A percentile compares a stretch with the other conserved stretches of the same genome.
Conservation (phyloP, 1,140 invertebrate genomes). For the Scylla paramamosain region DNA sequence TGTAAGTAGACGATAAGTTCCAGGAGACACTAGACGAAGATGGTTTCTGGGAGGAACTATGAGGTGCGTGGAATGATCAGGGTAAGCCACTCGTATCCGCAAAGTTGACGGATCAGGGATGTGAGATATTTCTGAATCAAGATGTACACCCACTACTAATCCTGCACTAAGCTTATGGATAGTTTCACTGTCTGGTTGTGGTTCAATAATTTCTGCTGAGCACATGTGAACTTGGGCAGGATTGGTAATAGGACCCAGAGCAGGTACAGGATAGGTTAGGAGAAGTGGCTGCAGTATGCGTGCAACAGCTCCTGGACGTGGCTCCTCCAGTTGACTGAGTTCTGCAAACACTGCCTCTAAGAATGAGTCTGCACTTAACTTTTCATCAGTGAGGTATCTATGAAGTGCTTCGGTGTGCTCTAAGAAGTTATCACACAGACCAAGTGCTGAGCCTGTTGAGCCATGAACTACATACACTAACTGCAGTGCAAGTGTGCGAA, state of each 20-base stretch:
- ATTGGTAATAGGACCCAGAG: slow-evolving; percentile 80
- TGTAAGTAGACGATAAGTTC: slow-evolving; percentile 86
- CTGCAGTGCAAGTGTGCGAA: slow-evolving; percentile 91
- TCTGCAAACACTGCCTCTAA: slow-evolving; percentile 89
- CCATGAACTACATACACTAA: slow-evolving; percentile 87
- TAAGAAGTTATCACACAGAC: slow-evolving; percentile 85
- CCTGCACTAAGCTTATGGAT: slow-evolving; percentile 96
- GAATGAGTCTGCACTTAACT: slow-evolving; percentile 84
- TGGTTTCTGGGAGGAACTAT: slow-evolving; percentile 86
- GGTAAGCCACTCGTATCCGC: slow-evolving; percentile 93
- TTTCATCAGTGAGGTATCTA: slow-evolving; percentile 72
- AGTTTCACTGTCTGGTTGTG: slow-evolving; percentile 89
- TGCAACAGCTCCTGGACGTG: slow-evolving; percentile 91
- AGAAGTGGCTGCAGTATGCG: slow-evolving; percentile 90
- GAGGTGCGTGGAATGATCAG: slow-evolving; percentile 93
- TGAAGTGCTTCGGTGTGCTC: slow-evolving; percentile 84
- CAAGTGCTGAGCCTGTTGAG: slow-evolving; percentile 84
- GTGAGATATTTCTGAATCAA: slow-evolving; percentile 92
- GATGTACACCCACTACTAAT: slow-evolving; percentile 90
- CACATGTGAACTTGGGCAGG: slow-evolving; percentile 86
- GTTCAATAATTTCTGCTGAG: slow-evolving; percentile 91
- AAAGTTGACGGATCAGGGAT: slow-evolving; percentile 87
- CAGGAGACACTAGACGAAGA: slow-evolving; percentile 82
- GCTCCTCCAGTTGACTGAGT: slow-evolving; percentile 88
- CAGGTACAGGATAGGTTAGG: slow-evolving; percentile 81